These are phyloP conservation scores for Strix aluco DNA, from an alignment of 2,113 vertebrate genomes.

Conservation along the genomic window DNA sequence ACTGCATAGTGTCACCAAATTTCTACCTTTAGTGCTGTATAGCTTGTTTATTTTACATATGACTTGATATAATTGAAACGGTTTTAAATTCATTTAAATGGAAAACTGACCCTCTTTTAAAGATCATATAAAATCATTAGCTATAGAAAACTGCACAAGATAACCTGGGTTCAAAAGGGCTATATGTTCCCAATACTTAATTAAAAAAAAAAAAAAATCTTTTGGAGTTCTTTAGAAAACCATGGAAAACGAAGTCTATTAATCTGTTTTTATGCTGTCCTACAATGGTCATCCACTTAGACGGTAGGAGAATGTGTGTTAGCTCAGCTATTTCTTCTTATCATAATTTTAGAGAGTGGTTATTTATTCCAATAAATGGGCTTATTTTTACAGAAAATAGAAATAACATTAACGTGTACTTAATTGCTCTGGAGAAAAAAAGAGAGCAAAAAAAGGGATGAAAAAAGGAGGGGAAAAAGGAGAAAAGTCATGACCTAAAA, in stretches of 20 bases:
- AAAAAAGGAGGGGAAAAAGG: neutral
- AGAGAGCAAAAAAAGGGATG: neutral
- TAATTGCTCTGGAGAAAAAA: neutral
- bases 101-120: neutral
- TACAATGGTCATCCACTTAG: neutral
- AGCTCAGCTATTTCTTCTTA: neutral
- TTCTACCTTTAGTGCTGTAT: neutral
- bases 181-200: neutral
- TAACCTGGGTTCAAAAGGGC: neutral
- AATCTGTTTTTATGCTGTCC: neutral
- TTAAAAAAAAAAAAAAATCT: neutral
- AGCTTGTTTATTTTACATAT: neutral
- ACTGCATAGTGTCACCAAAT: fast-evolving
- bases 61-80: neutral
- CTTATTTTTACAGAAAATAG: neutral
- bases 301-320: neutral
- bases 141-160: neutral
- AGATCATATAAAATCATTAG: neutral
- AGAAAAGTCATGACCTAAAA: neutral
- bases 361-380: neutral
- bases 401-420: neutral
- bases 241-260: neutral
- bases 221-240: neutral
- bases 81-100: neutral
- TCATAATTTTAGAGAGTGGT: neutral